Evolutionary conservation across 2,113 vertebrate species (phyloP).

Genomic region (Anoura caudifer): DNA sequence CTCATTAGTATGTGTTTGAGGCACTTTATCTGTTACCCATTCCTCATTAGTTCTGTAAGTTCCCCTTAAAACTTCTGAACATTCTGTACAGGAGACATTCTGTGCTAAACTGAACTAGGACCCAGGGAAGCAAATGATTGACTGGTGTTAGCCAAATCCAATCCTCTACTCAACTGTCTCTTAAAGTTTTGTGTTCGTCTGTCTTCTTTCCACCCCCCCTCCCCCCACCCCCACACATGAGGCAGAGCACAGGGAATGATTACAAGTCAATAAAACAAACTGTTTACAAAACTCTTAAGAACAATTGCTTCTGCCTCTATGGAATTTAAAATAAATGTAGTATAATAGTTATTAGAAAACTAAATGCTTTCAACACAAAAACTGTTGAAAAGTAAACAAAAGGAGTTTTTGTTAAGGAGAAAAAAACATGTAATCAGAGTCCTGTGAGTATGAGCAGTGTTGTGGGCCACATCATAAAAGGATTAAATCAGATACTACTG

Average conservation of each 20-base stretch:
- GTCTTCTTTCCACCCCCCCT: neutral
- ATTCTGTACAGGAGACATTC: neutral
- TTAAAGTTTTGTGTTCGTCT: neutral
- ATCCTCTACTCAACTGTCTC: neutral
- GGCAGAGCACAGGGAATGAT: neutral
- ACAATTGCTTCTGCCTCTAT: neutral
- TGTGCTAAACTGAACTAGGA: neutral
- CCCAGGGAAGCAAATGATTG: neutral
- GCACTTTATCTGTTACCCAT: neutral
- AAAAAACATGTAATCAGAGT: neutral
- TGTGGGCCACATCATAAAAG: neutral
- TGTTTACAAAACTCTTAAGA: constrained; percentile 12
- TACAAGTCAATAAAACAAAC: neutral
- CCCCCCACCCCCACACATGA: neutral
- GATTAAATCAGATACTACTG: neutral
- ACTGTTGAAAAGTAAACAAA: neutral
- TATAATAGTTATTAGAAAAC: neutral
- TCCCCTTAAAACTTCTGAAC: constrained; percentile 10
- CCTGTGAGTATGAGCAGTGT: neutral
- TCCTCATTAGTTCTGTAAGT: neutral
- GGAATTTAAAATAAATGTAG: constrained; percentile 24
- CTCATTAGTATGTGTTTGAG: neutral
- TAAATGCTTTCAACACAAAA: neutral
- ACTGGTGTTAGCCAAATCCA: neutral
- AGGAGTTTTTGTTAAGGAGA: neutral